Evolutionary conservation across 2,113 vertebrate genomes (phyloP).

Genomic region (Zosterops borbonicus): DNA sequence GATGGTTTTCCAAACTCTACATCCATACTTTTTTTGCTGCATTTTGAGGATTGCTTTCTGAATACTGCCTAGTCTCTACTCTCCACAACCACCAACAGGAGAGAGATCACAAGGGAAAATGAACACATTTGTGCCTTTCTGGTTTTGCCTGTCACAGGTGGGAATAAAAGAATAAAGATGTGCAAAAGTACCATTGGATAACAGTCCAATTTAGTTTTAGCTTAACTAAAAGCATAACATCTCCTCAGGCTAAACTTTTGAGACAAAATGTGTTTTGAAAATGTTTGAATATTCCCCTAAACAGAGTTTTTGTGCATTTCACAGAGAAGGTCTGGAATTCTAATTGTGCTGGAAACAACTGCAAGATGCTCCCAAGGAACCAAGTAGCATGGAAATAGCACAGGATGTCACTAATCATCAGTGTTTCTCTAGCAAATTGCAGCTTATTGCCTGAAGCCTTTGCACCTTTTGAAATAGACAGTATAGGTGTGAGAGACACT

Average conservation of each 20-base stretch:
- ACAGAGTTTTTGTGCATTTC: not conserved
- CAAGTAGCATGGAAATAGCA: not conserved
- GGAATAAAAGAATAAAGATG: not conserved
- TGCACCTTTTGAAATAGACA: not conserved
- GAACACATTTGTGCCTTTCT: not conserved
- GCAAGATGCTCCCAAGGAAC: not conserved
- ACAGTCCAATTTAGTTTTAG: not conserved
- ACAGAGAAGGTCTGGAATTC: not conserved
- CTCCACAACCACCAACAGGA: not conserved
- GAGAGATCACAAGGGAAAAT: not conserved
- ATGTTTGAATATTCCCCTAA: not conserved
- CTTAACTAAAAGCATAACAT: not conserved
- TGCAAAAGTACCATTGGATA: not conserved
- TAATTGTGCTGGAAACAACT: not conserved
- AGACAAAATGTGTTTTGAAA: not conserved
- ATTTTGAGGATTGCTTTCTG: not conserved
- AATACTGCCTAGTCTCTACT: not conserved
- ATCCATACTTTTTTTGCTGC: not conserved
- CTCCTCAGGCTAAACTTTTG: not conserved
- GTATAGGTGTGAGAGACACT: not conserved
- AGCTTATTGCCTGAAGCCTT: not conserved
- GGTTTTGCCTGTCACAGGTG: not conserved
- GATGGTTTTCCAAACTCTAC: not conserved
- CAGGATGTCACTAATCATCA: not conserved
- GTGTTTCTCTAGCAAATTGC: not conserved